Percentiles rank a stretch among this genome's conserved stretches.
Evolutionary conservation across 2,888 invertebrate genomes (phyloP).

Genomic region (Falcaria lacertinaria): DNA sequence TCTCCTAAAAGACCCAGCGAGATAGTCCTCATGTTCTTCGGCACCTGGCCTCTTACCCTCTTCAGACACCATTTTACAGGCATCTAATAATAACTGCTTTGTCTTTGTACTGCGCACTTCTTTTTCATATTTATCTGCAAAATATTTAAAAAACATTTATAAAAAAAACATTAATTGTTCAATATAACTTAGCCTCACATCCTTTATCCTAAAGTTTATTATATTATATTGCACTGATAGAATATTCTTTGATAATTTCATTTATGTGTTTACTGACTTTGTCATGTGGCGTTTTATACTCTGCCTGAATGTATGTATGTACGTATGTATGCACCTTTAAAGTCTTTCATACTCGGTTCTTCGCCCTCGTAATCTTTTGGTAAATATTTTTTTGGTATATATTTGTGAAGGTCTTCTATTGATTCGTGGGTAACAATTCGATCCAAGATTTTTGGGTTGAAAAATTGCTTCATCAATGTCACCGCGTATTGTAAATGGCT

Average conservation of each 20-base stretch:
- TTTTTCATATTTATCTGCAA: slow-evolving; percentile 51
- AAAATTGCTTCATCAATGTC: slow-evolving; percentile 51
- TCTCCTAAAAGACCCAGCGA: slow-evolving; percentile 61
- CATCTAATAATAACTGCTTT: slow-evolving; percentile 41
- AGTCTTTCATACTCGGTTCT: slow-evolving; percentile 40
- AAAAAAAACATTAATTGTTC: too few species aligned
- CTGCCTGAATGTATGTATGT: neutral
- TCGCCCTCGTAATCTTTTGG: slow-evolving; percentile 60
- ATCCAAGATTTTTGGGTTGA: slow-evolving; percentile 60
- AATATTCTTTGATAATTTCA: too few species aligned
- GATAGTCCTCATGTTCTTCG: slow-evolving; percentile 45
- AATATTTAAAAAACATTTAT: slow-evolving; percentile 5
- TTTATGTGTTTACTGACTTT: too few species aligned
- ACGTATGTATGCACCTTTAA: slow-evolving; percentile 41
- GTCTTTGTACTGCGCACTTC: slow-evolving; percentile 45
- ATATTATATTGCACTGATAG: too few species aligned
- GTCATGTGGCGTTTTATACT: too few species aligned
- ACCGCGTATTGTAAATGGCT: slow-evolving; percentile 44
- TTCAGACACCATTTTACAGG: slow-evolving; percentile 50
- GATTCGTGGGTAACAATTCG: slow-evolving; percentile 47
- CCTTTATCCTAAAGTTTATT: too few species aligned
- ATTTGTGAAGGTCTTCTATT: slow-evolving; percentile 45
- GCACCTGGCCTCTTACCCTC: slow-evolving; percentile 47
- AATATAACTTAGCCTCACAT: too few species aligned
- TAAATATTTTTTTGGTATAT: slow-evolving; percentile 46